Percentiles rank a stretch among this genome's conserved stretches.
Conservation (phyloP, 2,113 vertebrate genomes). For the Sylvilagus bachmani region DNA sequence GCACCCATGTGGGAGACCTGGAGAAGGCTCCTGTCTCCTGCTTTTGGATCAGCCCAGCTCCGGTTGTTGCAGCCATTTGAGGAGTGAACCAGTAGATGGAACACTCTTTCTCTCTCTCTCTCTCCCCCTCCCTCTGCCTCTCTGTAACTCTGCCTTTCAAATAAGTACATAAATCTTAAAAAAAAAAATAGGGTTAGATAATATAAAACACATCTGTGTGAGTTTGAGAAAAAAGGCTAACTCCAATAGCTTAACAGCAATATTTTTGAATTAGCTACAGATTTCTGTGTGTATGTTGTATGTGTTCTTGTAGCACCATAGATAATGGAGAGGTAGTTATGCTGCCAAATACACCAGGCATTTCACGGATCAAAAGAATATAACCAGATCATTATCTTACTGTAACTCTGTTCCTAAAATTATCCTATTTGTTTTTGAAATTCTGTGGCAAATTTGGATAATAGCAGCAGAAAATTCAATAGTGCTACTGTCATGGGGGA, state of each 20-base stretch:
- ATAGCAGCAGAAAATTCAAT: background rate
- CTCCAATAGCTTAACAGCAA: constrained; percentile 38
- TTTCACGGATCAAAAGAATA: constrained; percentile 69
- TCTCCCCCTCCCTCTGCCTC: no score
- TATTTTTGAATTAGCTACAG: constrained; percentile 70
- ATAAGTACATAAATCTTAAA: no score
- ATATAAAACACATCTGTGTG: constrained; percentile 65
- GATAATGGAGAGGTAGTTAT: constrained; percentile 58
- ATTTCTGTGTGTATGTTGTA: constrained; percentile 58
- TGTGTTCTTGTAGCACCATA: constrained; percentile 61
- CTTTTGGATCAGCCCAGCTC: no score
- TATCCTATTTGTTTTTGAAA: constrained; percentile 58
- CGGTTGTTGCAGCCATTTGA: no score
- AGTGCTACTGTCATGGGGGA: constrained; percentile 62
- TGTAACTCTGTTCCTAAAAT: constrained; percentile 50
- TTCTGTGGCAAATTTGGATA: constrained; percentile 68
- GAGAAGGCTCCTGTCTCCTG: no score
- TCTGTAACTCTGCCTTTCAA: no score
- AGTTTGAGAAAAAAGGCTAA: constrained; percentile 53
- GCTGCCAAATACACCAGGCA: constrained; percentile 55
- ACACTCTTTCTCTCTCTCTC: no score
- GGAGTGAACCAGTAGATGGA: no score
- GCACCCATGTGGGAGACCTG: no score
- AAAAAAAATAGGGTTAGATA: background rate
- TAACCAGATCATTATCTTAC: constrained; percentile 69